A percentile compares a stretch with the other conserved stretches of the same genome.
Evolutionary conservation across 2,888 invertebrate species (phyloP).

Genomic region (Plemyria rubiginata): DNA sequence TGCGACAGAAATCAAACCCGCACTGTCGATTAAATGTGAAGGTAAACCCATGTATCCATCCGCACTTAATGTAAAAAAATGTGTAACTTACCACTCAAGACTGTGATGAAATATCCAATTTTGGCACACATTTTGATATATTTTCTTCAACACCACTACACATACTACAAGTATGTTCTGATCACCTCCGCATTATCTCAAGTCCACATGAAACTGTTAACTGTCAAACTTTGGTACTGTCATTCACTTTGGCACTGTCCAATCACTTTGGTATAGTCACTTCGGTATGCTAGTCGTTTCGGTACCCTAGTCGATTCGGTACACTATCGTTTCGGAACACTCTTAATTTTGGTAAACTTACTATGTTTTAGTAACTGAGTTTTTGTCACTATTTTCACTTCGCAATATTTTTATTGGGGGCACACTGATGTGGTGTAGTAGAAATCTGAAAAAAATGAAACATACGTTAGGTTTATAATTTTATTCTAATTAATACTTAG

Average conservation of each 20-base stretch:
- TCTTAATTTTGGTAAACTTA: too few relatives aligned
- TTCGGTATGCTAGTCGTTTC: slow-evolving; percentile 33
- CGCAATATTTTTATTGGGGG: neutral
- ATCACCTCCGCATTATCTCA: slow-evolving; percentile 66
- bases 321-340: too few relatives aligned
- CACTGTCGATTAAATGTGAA: too few relatives aligned
- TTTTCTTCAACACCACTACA: slow-evolving; percentile 62
- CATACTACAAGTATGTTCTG: slow-evolving; percentile 41
- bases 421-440: neutral
- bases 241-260: slow-evolving; percentile 30
- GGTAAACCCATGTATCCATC: too few relatives aligned
- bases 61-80: too few relatives aligned
- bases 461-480: neutral
- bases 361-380: slow-evolving; percentile 1
- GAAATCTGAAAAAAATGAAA: slow-evolving; percentile 23
- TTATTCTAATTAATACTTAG: too few relatives aligned
- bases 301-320: slow-evolving; percentile 4
- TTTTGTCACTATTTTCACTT: slow-evolving; percentile 28
- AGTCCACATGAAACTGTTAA: slow-evolving; percentile 21
- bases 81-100: slow-evolving; percentile 74
- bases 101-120: slow-evolving; percentile 56
- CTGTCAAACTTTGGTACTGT: slow-evolving; percentile 12
- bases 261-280: slow-evolving; percentile 33
- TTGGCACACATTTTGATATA: slow-evolving; percentile 71
- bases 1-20: too few relatives aligned